Evolutionary conservation across 2,888 invertebrate species (phyloP).

Genomic region (Epistrophe eligans): DNA sequence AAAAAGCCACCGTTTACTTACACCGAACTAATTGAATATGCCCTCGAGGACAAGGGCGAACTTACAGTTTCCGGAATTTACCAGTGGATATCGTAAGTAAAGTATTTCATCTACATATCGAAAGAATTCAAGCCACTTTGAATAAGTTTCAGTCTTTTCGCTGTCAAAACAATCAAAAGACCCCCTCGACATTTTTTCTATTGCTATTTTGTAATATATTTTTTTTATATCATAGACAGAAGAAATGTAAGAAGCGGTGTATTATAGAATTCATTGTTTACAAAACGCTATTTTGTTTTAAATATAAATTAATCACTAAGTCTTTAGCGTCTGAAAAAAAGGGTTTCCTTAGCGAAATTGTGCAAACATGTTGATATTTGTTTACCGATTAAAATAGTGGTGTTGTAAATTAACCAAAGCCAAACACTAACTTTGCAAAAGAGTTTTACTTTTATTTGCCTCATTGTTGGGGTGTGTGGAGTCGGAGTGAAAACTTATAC

Average conservation of each 20-base stretch:
- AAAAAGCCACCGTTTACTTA: constrained; percentile 96
- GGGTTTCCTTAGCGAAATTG: constrained; percentile 65
- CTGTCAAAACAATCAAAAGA: constrained; percentile 19
- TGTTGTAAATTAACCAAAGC: constrained; percentile 64
- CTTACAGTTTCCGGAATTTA: constrained; percentile 96
- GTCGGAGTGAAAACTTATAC: constrained; percentile 1
- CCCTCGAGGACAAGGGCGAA: constrained; percentile 93
- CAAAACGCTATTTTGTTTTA: constrained; percentile 52
- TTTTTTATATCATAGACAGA: background rate
- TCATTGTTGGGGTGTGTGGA: background rate
- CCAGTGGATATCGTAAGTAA: constrained; percentile 95
- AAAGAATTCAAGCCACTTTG: constrained; percentile 60
- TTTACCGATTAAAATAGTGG: constrained; percentile 68
- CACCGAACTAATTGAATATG: constrained; percentile 95
- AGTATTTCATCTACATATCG: constrained; percentile 79
- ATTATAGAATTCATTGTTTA: constrained; percentile 37
- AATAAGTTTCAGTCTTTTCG: constrained; percentile 47
- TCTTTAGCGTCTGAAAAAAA: constrained; percentile 22
- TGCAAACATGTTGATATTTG: constrained; percentile 77
- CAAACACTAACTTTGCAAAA: constrained; percentile 41
- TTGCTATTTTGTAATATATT: constrained; percentile 9
- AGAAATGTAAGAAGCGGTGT: background rate
- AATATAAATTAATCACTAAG: constrained; percentile 59
- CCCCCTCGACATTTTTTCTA: constrained; percentile 21
- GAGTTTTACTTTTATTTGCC: constrained; percentile 40